Evolutionary conservation across 2,888 invertebrate genomes (phyloP).

Genomic region (Lithophane leautieri): DNA sequence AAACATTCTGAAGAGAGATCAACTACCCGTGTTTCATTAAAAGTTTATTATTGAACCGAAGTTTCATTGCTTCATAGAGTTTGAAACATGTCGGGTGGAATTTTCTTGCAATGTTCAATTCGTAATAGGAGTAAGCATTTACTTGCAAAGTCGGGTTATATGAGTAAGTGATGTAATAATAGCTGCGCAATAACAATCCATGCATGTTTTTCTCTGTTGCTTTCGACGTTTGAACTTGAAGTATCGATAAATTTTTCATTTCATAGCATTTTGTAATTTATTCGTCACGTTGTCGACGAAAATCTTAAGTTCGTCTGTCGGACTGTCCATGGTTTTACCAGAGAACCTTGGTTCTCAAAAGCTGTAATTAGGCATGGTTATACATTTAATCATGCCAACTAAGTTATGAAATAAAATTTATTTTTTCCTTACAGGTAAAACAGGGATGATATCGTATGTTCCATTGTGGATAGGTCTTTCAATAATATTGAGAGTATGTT

Average conservation of each 20-base stretch:
- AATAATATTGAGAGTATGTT: not conserved
- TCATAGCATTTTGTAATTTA: slow-evolving; percentile 6
- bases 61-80: slow-evolving; percentile 82
- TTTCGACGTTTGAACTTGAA: slow-evolving; percentile 41
- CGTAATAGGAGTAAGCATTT: slow-evolving; percentile 69
- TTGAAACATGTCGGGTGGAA: slow-evolving; percentile 81
- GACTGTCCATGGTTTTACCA: too few species aligned
- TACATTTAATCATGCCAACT: not conserved
- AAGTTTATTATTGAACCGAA: slow-evolving; percentile 84
- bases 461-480: not conserved
- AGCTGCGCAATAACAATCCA: slow-evolving; percentile 23
- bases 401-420: not conserved
- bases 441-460: not conserved
- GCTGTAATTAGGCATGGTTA: not conserved
- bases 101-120: slow-evolving; percentile 81
- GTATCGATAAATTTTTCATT: slow-evolving; percentile 41
- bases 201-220: slow-evolving; percentile 37
- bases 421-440: not conserved
- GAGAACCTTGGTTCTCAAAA: not conserved
- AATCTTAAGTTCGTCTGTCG: not conserved
- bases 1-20: slow-evolving; percentile 73
- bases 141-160: slow-evolving; percentile 49
- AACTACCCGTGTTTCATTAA: slow-evolving; percentile 86
- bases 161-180: slow-evolving; percentile 35
- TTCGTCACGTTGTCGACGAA: slow-evolving; percentile 9